These are phyloP conservation scores for Rhimphoctona megacephalus DNA, from an alignment of 2,888 invertebrate species.

Conservation along the genomic window DNA sequence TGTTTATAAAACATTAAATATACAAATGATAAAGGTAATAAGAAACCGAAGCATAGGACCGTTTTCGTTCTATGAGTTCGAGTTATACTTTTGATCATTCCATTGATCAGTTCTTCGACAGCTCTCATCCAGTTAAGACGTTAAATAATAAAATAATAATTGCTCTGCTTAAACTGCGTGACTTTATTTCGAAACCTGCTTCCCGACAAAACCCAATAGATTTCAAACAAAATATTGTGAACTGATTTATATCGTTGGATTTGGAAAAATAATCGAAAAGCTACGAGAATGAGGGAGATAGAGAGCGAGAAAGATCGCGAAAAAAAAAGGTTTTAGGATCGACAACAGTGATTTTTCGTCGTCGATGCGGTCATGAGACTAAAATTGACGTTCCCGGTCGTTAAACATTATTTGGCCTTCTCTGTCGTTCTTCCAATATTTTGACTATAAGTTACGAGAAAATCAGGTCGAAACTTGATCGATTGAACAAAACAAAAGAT, in stretches of 20 bases:
- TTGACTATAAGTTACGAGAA: background rate
- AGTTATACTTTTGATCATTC: no score
- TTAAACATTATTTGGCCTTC: background rate
- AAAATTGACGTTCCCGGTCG: background rate
- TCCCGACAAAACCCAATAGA: no score
- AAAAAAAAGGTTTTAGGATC: slow-evolving; percentile 4
- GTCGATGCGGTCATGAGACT: background rate
- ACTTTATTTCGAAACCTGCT: no score
- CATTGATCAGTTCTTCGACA: no score
- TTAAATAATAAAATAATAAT: no score
- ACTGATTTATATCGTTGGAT: background rate
- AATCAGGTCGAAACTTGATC: slow-evolving; percentile 20
- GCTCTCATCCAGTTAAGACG: no score
- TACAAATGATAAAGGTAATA: no score
- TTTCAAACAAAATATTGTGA: background rate
- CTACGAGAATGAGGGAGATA: background rate
- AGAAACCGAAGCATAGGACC: no score
- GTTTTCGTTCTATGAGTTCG: no score
- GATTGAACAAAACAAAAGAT: slow-evolving; percentile 26
- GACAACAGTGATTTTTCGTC: background rate
- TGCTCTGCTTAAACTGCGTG: no score
- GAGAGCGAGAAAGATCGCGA: slow-evolving; percentile 1
- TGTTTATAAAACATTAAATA: no score
- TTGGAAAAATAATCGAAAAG: background rate
- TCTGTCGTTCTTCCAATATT: background rate